Percentiles rank a stretch among this genome's conserved stretches.
phyloP scores from a whole-genome alignment of 2,888 invertebrate genomes.

The Acrobasis repandana region DNA sequence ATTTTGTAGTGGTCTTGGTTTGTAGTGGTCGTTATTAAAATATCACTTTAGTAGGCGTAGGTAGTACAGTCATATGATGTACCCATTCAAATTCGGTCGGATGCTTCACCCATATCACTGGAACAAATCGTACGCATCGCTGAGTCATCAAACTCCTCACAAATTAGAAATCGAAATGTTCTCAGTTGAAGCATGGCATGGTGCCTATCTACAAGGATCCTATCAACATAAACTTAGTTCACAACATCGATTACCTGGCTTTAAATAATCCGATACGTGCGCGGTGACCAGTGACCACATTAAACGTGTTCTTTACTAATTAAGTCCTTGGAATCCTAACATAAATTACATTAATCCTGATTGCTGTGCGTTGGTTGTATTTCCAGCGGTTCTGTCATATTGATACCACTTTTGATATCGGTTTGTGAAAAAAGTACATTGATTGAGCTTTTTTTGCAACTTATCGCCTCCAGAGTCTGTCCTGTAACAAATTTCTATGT shows the following conservation, averaged over 20 bases:
- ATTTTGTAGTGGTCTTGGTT: too few species aligned
- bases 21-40: too few species aligned
- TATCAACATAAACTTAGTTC: constrained; percentile 3
- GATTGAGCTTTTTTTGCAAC: too few species aligned
- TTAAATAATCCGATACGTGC: constrained; percentile 13
- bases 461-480: too few species aligned
- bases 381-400: background rate
- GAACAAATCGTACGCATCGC: too few species aligned
- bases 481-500: too few species aligned
- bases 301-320: constrained; percentile 19
- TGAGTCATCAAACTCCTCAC: too few species aligned
- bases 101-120: too few species aligned
- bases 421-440: too few species aligned
- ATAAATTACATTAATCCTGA: constrained; percentile 19
- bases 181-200: background rate
- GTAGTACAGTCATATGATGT: too few species aligned
- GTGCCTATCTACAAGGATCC: background rate
- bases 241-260: background rate
- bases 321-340: constrained; percentile 18
- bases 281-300: constrained; percentile 9
- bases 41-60: too few species aligned
- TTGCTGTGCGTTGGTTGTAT: constrained; percentile 11
- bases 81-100: too few species aligned
- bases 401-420: background rate
- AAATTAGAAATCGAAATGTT: background rate